Evolutionary conservation across 2,888 invertebrate genomes (phyloP).

Genomic region (Platycnemis pennipes): DNA sequence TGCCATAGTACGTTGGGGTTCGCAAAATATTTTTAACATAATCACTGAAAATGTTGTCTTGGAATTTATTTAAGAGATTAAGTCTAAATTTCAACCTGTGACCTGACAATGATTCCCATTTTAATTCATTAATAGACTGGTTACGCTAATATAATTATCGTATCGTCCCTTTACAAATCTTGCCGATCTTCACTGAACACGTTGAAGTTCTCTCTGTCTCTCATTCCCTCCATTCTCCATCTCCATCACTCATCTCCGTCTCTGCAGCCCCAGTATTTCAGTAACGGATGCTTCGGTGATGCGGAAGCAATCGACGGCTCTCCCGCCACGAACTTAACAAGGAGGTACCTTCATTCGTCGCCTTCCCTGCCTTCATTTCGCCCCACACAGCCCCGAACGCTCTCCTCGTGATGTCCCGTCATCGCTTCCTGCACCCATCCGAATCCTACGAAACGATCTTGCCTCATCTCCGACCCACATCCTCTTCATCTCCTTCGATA

Average conservation of each 20-base stretch:
- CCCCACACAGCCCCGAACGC: neutral
- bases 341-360: neutral
- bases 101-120: too few species aligned
- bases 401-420: neutral
- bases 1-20: too few species aligned
- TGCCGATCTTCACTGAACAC: too few species aligned
- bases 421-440: neutral
- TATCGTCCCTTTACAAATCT: too few species aligned
- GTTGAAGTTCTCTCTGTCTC: too few species aligned
- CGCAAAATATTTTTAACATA: too few species aligned
- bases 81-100: too few species aligned
- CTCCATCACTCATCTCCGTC: neutral
- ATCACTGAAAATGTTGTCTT: too few species aligned
- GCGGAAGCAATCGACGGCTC: neutral
- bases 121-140: too few species aligned
- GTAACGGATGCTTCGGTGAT: neutral
- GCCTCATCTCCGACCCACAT: slow-evolving; percentile 1
- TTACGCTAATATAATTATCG: too few species aligned
- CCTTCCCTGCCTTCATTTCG: neutral
- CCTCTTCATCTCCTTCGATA: neutral
- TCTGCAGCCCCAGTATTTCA: neutral
- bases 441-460: neutral
- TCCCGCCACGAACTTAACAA: neutral
- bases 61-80: too few species aligned
- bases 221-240: too few species aligned